Percentiles rank a stretch among this genome's conserved stretches.
Conservation (phyloP, 2,113 vertebrate species). For the Macquaria ambigua region DNA sequence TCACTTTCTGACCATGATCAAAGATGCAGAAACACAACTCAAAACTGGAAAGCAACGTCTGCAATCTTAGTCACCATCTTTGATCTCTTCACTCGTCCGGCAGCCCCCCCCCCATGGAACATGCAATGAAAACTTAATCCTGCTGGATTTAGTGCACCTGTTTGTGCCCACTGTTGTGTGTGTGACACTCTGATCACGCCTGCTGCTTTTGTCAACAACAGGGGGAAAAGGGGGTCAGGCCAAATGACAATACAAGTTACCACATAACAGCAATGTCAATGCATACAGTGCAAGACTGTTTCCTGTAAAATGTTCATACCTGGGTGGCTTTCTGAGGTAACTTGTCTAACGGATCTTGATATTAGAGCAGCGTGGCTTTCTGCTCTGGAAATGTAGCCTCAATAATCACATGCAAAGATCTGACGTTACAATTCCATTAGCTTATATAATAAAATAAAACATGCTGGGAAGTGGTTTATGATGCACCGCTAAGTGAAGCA, state of each 20-base stretch:
- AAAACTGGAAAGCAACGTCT: slow-evolving; percentile 15
- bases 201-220: slow-evolving; percentile 22
- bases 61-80: slow-evolving; percentile 13
- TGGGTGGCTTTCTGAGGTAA: slow-evolving; percentile 9
- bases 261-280: neutral
- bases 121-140: slow-evolving; percentile 55
- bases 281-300: neutral
- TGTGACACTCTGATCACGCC: slow-evolving; percentile 5
- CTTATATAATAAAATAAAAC: slow-evolving; percentile 16
- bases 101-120: slow-evolving; percentile 35
- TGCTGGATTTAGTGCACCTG: slow-evolving; percentile 44
- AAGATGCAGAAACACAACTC: neutral
- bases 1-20: slow-evolving; percentile 10
- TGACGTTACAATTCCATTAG: slow-evolving; percentile 15
- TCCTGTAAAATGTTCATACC: neutral
- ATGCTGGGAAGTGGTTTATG: neutral
- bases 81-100: slow-evolving; percentile 33
- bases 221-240: slow-evolving; percentile 6
- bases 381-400: neutral
- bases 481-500: neutral
- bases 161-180: slow-evolving; percentile 8
- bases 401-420: neutral
- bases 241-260: neutral
- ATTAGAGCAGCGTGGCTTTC: neutral
- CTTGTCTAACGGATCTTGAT: neutral